A percentile compares a stretch with the other conserved stretches of the same genome.
phyloP scores from a whole-genome alignment of 2,888 invertebrate species.

The Stenchaetothrips biformis region DNA sequence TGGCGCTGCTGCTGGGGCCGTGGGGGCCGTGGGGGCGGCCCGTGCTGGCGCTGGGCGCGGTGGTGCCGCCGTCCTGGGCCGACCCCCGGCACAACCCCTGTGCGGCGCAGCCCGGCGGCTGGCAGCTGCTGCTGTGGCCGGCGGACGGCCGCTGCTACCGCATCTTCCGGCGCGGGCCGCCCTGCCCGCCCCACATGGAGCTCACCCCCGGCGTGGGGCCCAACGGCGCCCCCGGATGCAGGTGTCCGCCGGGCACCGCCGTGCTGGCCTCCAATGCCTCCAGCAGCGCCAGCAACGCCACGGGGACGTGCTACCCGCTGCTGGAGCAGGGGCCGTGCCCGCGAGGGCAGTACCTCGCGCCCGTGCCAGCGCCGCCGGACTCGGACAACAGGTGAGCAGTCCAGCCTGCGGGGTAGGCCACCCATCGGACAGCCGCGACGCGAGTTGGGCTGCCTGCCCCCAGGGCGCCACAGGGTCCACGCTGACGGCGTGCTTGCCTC shows the following conservation, averaged over 20 bases:
- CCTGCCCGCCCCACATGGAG: constrained; percentile 81
- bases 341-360: constrained; percentile 69
- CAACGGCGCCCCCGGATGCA: constrained; percentile 67
- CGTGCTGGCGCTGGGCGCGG: constrained; percentile 48
- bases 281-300: constrained; percentile 53
- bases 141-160: constrained; percentile 78
- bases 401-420: too few species aligned
- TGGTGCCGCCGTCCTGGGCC: constrained; percentile 82
- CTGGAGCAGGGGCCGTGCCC: constrained; percentile 71
- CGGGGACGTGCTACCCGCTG: constrained; percentile 59
- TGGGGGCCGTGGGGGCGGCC: constrained; percentile 11
- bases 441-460: too few species aligned
- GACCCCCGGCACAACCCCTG: constrained; percentile 77
- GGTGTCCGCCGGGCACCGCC: constrained; percentile 75
- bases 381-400: constrained; percentile 1
- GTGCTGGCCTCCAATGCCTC: constrained; percentile 62
- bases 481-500: background rate
- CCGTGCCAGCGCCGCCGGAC: constrained; percentile 47
- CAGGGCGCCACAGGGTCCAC: too few species aligned
- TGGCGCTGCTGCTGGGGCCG: constrained; percentile 9
- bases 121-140: constrained; percentile 83
- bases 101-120: constrained; percentile 71
- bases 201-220: constrained; percentile 57
- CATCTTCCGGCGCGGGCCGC: constrained; percentile 69
- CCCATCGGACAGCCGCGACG: too few species aligned